Percentiles rank a stretch among this genome's conserved stretches.
Conservation (phyloP, 2,797 vertebrate genomes). For the Hirundo rustica region DNA sequence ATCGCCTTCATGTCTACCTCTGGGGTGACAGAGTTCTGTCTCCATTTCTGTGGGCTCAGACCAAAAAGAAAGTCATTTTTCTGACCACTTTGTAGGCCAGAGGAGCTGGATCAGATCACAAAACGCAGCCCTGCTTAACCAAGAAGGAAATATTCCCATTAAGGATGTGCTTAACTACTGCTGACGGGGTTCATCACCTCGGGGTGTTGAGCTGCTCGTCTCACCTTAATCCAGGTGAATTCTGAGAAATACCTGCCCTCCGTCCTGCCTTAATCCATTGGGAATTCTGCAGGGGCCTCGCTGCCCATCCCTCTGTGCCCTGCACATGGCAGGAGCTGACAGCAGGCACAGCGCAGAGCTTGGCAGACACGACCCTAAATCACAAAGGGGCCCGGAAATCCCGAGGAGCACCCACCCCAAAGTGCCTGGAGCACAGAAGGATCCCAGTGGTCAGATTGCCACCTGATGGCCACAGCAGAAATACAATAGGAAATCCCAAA, state of each 20-base stretch:
- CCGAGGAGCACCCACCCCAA: background rate
- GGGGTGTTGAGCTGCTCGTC: background rate
- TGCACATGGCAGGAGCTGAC: background rate
- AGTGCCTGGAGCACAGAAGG: background rate
- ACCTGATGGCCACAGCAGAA: constrained; percentile 67
- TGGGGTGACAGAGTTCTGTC: background rate
- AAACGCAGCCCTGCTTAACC: background rate
- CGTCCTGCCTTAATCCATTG: accelerated
- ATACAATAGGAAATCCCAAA: constrained; percentile 32
- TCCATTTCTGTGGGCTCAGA: background rate
- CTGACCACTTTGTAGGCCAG: background rate
- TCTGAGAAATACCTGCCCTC: background rate
- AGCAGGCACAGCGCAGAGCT: background rate
- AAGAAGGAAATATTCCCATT: background rate
- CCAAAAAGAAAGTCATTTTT: background rate
- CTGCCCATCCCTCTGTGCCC: background rate
- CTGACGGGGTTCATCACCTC: background rate
- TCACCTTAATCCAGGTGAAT: background rate
- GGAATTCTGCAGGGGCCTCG: background rate
- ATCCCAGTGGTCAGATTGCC: constrained; percentile 63
- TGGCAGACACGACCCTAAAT: background rate
- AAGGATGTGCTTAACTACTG: background rate
- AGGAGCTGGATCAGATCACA: background rate
- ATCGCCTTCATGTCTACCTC: background rate
- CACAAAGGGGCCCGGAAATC: background rate